Conservation (phyloP, 2,113 vertebrate genomes). For the Hirundichthys speculiger region DNA sequence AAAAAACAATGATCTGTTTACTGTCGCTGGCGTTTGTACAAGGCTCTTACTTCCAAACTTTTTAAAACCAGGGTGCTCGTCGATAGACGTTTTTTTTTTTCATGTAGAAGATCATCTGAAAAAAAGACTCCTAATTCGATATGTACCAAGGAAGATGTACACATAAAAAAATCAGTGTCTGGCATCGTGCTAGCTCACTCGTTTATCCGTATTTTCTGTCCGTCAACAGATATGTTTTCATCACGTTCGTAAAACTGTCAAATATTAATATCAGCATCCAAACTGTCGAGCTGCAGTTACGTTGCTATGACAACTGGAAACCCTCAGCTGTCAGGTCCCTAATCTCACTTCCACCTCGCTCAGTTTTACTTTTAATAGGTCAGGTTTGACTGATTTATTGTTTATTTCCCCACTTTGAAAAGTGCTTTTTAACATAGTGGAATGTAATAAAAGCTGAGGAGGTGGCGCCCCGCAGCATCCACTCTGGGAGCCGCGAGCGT, state of each 20-base stretch:
- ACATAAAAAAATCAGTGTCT: too few relatives aligned
- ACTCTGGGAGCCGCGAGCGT: background rate
- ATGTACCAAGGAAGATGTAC: too few relatives aligned
- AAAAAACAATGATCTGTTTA: too few relatives aligned
- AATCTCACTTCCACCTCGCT: too few relatives aligned
- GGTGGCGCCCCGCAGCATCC: too few relatives aligned
- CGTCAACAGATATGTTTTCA: background rate
- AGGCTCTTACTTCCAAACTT: too few relatives aligned
- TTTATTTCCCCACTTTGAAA: background rate
- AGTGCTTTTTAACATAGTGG: background rate
- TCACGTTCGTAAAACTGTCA: background rate
- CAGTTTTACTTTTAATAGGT: background rate
- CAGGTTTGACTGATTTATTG: background rate
- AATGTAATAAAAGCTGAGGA: background rate
- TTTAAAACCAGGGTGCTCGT: too few relatives aligned
- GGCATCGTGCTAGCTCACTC: too few relatives aligned
- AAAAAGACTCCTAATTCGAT: too few relatives aligned
- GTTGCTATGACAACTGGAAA: constrained; percentile 10
- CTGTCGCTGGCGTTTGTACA: too few relatives aligned
- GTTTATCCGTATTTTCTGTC: background rate
- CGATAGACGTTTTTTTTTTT: too few relatives aligned
- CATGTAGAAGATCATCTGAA: too few relatives aligned
- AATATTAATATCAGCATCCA: background rate
- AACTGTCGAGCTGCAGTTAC: background rate
- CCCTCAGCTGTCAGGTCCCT: background rate